Conservation (phyloP, 2,113 vertebrate genomes). For the Forbesichthys agassizii region DNA sequence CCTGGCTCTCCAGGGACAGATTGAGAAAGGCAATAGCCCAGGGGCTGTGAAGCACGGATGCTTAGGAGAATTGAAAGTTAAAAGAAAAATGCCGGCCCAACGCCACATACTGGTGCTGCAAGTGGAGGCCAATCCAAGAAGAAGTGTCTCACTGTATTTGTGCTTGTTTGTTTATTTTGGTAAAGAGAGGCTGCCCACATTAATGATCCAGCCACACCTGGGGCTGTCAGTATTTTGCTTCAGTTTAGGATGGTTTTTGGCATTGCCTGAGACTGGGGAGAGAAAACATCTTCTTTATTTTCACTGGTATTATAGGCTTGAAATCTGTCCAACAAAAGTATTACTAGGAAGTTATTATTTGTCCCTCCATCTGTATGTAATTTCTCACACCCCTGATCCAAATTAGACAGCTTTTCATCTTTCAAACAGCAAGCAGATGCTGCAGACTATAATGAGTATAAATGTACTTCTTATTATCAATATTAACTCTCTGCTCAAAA, state of each 20-base stretch:
- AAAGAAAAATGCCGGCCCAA: conserved; percentile 78
- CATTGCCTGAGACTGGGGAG: conserved; percentile 8
- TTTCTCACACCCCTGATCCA: no score
- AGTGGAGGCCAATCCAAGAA: conserved; percentile 56
- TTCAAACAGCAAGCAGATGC: no score
- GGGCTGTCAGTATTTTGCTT: conserved; percentile 48
- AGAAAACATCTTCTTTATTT: conserved; percentile 14
- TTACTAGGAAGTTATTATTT: no score
- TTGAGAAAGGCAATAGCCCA: conserved; percentile 99
- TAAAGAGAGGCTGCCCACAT: conserved; percentile 59
- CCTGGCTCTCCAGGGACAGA: conserved; percentile 97
- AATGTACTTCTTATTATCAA: no score
- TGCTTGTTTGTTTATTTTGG: conserved; percentile 7
- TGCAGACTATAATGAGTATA: no score
- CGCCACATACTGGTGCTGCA: conserved; percentile 64
- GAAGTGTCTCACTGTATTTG: conserved; percentile 68
- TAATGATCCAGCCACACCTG: conserved; percentile 69
- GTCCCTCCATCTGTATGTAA: no score
- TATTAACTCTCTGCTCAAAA: no score
- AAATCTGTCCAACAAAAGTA: no score
- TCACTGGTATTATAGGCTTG: neutral
- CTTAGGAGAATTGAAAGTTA: conserved; percentile 97
- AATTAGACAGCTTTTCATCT: no score
- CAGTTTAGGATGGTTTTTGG: conserved; percentile 18
- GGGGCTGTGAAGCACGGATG: conserved; percentile 95